Evolutionary conservation across 2,113 vertebrate genomes (phyloP), one percentile per base, ranked within the genome.

Genomic region (Platysteira castanea): DNA sequence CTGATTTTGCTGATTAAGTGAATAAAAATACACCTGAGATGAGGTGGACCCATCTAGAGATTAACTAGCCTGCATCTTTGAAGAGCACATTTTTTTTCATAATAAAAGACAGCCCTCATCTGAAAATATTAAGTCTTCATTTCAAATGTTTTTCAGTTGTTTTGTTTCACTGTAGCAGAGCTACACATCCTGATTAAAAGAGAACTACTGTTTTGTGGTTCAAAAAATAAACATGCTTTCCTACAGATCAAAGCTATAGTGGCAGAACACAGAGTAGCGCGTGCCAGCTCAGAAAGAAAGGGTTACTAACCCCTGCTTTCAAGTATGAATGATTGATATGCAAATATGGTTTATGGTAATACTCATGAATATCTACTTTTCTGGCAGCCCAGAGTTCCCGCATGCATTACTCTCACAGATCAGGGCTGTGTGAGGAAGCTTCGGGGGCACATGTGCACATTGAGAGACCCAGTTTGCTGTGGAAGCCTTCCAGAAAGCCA

Each of bases 401-500:
- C 86, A 75, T 44, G 89, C 80, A 81, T 92, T 91, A 63, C 5
- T 2, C 79, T 90, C 30, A 79, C 75, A 95, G 91, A 90, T 80
- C 78, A 77, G 78, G 70, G 75, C 75, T 85, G 22, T 81, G 54
- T 41, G 61, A 88, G 71, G 18, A 46, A 47, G 30, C 50, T 93
- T 77, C 0, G 0, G 71, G 90, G 63, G 78, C 79, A 86, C 71
- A 88, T 33, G 83, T 52, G 57, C 39, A 13, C 63, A 42, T 65
- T 94, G 37, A 83, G 71, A 83, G 59, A 65, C 2, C 1, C 46
- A 84, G 79, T 85, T 93, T 93, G 79, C 82, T 67, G 24, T 96
- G 95, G 90, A 96, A 96, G 24, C 24, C 33, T 94, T 96, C 90
- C 89, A 96, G 87, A 84, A 96, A 95, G 47, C 67, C 78, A 85